Evolutionary conservation across 2,888 invertebrate species (phyloP), one percentile per base, ranked within the genome.

Genomic region (Shargacucullia verbasci): DNA sequence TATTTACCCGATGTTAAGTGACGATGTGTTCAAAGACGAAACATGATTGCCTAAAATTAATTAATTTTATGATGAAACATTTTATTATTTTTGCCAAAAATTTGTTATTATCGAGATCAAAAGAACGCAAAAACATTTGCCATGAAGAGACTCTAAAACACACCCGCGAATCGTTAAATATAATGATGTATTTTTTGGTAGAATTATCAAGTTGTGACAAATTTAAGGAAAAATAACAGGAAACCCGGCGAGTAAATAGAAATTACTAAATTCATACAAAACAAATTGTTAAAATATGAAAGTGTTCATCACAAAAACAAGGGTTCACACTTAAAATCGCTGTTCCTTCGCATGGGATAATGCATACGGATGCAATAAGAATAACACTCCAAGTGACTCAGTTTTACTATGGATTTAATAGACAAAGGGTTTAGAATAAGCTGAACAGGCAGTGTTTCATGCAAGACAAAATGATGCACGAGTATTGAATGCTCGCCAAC

Each of bases 191-290:
- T 53, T 57, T 54, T 64, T 44, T 44, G 45, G 29, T 56, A 57
- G 60, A 57, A 60, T 62, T 46, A 65, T 62, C 59, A 54, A 59
- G 52, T 59, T 63, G 59, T 61, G 68, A 68, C 59, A 59, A 62
- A 73, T 70, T 71, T 69, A 59, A 52, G 61, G 61, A 59, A 64
- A 70, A 68, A 47, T 53, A 73, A 60, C 52, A 62, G 69, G 65
- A 76, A 71, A 75, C 56, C 53, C 58, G 35, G 25, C 33, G 53
- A 56, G 52, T 62, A 63, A 71, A 75, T 61, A 63, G 59, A 71
- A 65, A 71, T 63, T 45, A 54, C 59, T 31, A 62, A 61, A 65
- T 58, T 61, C 46, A 47, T 55, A 59, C 50, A 20, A 58, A 68
- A 61, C 62, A 55, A 65, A 67, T 70, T 62, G 56, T 44, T 60